Evolutionary conservation across 2,888 invertebrate species (phyloP).

Genomic region (Tipula unca): DNA sequence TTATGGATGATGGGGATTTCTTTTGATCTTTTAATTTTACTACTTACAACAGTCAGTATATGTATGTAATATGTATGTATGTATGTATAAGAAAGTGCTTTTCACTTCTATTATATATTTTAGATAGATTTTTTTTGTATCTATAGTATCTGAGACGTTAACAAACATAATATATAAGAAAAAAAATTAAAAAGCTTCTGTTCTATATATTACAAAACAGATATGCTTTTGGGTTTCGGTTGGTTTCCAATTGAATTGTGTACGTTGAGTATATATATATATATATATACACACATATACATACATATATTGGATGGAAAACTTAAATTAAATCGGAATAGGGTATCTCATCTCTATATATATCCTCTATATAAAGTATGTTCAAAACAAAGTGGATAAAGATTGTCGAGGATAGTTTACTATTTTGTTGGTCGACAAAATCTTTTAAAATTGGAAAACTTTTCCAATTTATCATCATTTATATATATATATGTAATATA

Average conservation of each 20-base stretch:
- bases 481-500: no score
- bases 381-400: not conserved
- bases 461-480: not conserved
- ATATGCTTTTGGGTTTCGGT: not conserved
- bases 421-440: not conserved
- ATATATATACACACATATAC: not conserved
- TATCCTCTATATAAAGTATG: not conserved
- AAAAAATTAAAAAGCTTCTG: not conserved
- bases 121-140: not conserved
- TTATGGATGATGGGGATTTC: not conserved
- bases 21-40: not conserved
- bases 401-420: not conserved
- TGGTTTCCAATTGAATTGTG: not conserved
- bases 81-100: not conserved
- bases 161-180: not conserved
- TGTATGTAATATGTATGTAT: not conserved
- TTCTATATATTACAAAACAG: not conserved
- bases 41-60: not conserved
- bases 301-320: not conserved
- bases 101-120: not conserved
- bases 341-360: not conserved
- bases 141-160: not conserved
- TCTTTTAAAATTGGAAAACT: conserved; percentile 14
- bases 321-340: not conserved
- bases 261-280: not conserved